Conservation (phyloP, 2,113 vertebrate genomes). For the Candoia aspera region DNA sequence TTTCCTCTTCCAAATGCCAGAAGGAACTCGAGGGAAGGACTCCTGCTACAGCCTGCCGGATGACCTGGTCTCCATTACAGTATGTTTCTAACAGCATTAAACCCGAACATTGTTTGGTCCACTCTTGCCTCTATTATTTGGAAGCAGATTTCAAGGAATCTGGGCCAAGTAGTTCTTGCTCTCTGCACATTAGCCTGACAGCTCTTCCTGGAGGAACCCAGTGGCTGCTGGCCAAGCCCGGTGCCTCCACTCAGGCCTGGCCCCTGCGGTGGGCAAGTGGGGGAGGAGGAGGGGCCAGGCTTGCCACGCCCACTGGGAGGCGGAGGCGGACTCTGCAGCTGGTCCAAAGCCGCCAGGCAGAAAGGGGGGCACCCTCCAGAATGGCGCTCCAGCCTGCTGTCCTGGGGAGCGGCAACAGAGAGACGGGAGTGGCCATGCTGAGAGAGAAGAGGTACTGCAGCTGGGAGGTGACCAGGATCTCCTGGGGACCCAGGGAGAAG, state of each 20-base stretch:
- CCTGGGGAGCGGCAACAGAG: neutral
- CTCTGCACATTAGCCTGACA: neutral
- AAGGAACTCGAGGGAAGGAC: neutral
- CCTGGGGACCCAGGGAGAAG: neutral
- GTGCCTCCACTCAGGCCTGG: too few relatives aligned
- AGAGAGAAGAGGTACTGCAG: neutral
- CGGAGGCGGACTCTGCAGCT: neutral
- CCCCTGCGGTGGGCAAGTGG: neutral
- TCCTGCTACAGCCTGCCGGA: neutral
- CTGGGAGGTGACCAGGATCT: neutral
- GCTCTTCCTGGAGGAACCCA: neutral
- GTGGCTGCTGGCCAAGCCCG: neutral
- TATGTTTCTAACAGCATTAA: rapidly evolving
- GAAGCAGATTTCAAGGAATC: neutral
- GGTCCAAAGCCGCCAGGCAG: neutral
- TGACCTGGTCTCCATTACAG: constrained; percentile 8
- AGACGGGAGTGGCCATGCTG: neutral
- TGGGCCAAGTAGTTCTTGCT: neutral
- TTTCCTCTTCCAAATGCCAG: neutral
- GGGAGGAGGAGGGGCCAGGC: neutral
- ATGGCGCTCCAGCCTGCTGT: neutral
- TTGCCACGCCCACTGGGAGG: neutral
- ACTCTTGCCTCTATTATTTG: neutral
- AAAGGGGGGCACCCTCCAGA: neutral
- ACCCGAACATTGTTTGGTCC: neutral